phyloP scores from a whole-genome alignment of 2,888 invertebrate species.

The Nematopogon swammerdamellus region DNA sequence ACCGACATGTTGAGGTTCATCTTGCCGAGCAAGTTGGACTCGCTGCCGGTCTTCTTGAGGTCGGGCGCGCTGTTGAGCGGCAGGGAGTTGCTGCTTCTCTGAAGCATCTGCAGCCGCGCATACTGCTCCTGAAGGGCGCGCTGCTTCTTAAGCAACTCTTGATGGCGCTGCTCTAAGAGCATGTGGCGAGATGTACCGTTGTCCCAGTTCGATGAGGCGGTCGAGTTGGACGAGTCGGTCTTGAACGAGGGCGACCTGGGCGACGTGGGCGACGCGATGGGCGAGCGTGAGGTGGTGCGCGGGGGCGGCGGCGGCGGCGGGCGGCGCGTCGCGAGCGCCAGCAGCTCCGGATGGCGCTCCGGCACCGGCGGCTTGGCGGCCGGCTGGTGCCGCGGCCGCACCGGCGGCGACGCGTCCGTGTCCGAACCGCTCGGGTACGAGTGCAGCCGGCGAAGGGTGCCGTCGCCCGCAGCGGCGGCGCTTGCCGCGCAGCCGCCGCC shows the following conservation, averaged over 20 bases:
- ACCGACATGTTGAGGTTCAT: constrained; percentile 68
- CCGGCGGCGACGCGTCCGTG: constrained; percentile 73
- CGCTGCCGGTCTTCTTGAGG: constrained; percentile 84
- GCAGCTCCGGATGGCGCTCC: constrained; percentile 74
- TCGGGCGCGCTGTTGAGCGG: constrained; percentile 62
- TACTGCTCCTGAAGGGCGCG: constrained; percentile 89
- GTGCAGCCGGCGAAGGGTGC: constrained; percentile 66
- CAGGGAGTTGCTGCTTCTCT: constrained; percentile 68
- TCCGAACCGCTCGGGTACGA: constrained; percentile 86
- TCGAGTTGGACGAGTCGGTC: constrained; percentile 22
- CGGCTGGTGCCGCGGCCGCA: constrained; percentile 59
- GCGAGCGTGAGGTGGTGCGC: constrained; percentile 85
- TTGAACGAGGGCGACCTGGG: constrained; percentile 62
- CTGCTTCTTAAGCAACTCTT: constrained; percentile 84
- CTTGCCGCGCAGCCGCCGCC: constrained; percentile 62
- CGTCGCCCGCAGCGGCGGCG: constrained; percentile 6
- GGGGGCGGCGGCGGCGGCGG: constrained; percentile 91
- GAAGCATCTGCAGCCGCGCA: constrained; percentile 82
- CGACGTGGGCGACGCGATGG: constrained; percentile 79
- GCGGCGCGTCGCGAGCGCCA: constrained; percentile 68
- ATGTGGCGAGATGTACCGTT: constrained; percentile 71
- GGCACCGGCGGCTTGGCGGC: constrained; percentile 76
- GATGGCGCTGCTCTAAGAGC: constrained; percentile 81
- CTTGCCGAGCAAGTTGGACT: constrained; percentile 81
- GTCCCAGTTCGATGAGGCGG: constrained; percentile 12